Percentiles rank a stretch among this genome's conserved stretches.
phyloP scores from a whole-genome alignment of 92 coral and sea anemone genomes.

The Muricea muricata region DNA sequence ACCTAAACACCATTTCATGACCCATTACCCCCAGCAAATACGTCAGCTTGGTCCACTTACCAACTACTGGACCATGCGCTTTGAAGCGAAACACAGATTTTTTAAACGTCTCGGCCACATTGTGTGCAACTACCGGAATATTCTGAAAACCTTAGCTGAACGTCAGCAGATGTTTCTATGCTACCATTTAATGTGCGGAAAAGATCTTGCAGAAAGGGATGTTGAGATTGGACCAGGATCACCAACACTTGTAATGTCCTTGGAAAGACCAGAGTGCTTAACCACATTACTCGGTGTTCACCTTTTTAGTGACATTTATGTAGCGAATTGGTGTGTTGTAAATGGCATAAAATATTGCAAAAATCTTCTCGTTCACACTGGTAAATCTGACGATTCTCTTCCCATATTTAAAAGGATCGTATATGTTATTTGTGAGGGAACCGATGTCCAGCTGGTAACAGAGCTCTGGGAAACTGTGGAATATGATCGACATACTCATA shows the following conservation, averaged over 20 bases:
- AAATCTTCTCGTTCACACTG: constrained; percentile 9
- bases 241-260: background rate
- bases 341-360: constrained; percentile 10
- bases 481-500: constrained; percentile 27
- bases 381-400: background rate
- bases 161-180: constrained; percentile 14
- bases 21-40: background rate
- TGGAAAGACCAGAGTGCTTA: background rate
- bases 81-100: constrained; percentile 18
- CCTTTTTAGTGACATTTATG: background rate
- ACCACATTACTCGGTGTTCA: constrained; percentile 7
- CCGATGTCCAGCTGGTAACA: background rate
- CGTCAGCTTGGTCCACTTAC: background rate
- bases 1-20: background rate
- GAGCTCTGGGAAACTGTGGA: background rate
- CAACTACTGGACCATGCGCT: background rate
- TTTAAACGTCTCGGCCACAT: constrained; percentile 1
- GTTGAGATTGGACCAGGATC: constrained; percentile 1
- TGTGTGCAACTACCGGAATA: background rate
- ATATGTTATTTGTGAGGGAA: background rate
- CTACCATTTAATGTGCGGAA: background rate
- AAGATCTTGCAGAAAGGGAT: background rate
- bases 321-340: constrained; percentile 31
- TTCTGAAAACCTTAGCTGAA: background rate
- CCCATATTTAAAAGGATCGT: background rate